These are phyloP conservation scores for Microctonus aethiopoides DNA, from an alignment of 2,888 invertebrate species.

Conservation along the genomic window DNA sequence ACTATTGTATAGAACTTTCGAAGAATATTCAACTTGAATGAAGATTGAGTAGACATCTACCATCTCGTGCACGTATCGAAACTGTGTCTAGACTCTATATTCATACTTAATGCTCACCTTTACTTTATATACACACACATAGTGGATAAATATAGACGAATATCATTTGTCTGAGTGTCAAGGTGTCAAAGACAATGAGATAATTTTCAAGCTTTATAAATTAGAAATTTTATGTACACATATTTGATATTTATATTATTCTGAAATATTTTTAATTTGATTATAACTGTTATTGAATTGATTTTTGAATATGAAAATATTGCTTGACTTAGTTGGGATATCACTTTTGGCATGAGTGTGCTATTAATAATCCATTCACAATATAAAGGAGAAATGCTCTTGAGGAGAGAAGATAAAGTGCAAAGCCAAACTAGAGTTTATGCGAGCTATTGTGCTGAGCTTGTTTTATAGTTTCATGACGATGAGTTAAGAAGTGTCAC, in stretches of 20 bases:
- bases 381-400: neutral
- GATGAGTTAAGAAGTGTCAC: conserved; percentile 49
- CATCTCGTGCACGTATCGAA: neutral
- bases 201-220: too few relatives aligned
- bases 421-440: neutral
- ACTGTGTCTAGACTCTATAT: neutral
- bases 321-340: too few relatives aligned
- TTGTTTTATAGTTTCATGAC: conserved; percentile 51
- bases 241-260: too few relatives aligned
- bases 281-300: too few relatives aligned
- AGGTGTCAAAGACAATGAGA: neutral
- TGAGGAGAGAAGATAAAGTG: neutral
- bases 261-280: too few relatives aligned
- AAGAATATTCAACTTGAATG: neutral
- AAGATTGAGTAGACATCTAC: neutral
- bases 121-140: neutral
- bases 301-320: too few relatives aligned
- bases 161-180: neutral
- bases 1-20: neutral
- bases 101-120: too few relatives aligned
- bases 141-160: neutral
- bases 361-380: too few relatives aligned
- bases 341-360: too few relatives aligned
- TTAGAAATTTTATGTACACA: too few relatives aligned
- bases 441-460: conserved; percentile 31